Evolutionary conservation across 2,888 invertebrate genomes (phyloP), one percentile per base, ranked within the genome.

Genomic region (Drosophila prostipennis): DNA sequence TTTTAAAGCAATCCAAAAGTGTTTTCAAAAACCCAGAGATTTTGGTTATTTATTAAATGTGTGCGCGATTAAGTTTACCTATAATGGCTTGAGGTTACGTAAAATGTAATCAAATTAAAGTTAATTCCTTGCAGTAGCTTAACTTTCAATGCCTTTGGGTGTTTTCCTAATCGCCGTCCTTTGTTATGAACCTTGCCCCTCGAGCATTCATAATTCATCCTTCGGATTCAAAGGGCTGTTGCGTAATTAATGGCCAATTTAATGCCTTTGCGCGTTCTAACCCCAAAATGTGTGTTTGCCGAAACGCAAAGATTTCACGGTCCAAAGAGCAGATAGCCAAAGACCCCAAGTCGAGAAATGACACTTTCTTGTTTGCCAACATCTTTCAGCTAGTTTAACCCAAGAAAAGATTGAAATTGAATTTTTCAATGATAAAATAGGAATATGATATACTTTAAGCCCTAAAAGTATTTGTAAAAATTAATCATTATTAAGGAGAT

Each of bases 221-320:
- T 11, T 10, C 11, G 34, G 10, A 36, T 58, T 13, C 16, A 13
- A 11, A 26, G 29, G 37, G 32, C 39, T 26, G n/a, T 19, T 37
- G 32, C 32, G 57, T 57, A 68, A 57, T 68, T 68, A 68, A 57
- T 49, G 34, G 32, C 37, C 37, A 68, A 68, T 68, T 68, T 57
- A 68, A 68, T 68, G 69, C 67, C 46, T 14, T n/a, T 26, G 36
- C 55, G 67, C 68, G 68, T 67, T 68, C 3, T 32, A n/a, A 32
- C 14, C 26, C 40, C 42, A 58, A 57, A 57, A 40, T 57, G 34
- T n/a, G n/a, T 58, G 42, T 56, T 56, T 57, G 32, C 53, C 53
- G 14, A 58, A 29, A 19, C 23, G 6, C 8, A 26, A 14, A 42
- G 26, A 61, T 49, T 29, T 19, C 51, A 19, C 11, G 6, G 29